Percentiles rank a stretch among this genome's conserved stretches.
Conservation (phyloP, 2,113 vertebrate species). For the Periophthalmodon schlosseri region DNA sequence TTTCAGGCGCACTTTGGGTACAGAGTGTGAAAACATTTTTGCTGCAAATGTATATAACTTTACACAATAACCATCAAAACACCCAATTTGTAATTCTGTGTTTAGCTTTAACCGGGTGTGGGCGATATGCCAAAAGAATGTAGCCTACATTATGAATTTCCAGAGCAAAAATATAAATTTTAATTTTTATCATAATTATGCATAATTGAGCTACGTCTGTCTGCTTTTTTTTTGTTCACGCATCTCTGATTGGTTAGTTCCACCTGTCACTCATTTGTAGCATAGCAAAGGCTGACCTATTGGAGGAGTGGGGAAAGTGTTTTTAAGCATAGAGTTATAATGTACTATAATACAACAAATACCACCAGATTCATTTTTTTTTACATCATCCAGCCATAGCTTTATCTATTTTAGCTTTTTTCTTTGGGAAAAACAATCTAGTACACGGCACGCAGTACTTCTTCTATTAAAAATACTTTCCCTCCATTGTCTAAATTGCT, state of each 20-base stretch:
- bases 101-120: not conserved
- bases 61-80: not conserved
- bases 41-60: not conserved
- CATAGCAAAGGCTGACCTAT: not conserved
- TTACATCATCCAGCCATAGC: no score
- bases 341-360: no score
- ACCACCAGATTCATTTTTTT: no score
- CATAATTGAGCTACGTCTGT: not conserved
- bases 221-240: not conserved
- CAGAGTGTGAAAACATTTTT: not conserved
- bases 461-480: conserved; percentile 39
- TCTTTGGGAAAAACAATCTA: not conserved
- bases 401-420: conserved; percentile 7
- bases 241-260: not conserved
- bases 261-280: not conserved
- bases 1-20: not conserved
- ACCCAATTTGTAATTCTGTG: not conserved
- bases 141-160: no score
- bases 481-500: conserved; percentile 47
- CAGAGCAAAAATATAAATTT: no score
- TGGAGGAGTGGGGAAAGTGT: no score
- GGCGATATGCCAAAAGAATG: not conserved
- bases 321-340: no score
- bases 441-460: conserved; percentile 13
- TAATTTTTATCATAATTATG: no score